A percentile compares a stretch with the other conserved stretches of the same genome.
Conservation (phyloP, 2,113 vertebrate species). For the Callospermophilus lateralis region DNA sequence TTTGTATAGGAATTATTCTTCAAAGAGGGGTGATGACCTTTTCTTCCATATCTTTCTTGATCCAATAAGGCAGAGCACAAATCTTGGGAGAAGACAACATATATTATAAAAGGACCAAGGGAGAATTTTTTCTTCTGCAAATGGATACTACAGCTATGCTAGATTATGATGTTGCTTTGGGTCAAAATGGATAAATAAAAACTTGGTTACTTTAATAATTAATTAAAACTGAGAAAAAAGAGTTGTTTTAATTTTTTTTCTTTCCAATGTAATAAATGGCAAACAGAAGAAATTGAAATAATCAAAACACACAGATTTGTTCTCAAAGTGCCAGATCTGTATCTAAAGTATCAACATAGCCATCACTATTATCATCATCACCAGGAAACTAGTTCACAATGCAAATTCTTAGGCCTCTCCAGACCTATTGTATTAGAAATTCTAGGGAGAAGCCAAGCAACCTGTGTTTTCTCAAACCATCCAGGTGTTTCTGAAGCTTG, state of each 20-base stretch:
- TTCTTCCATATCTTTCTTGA: not conserved
- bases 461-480: not conserved
- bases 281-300: constrained; percentile 4
- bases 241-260: not conserved
- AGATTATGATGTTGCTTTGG: not conserved
- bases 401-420: not conserved
- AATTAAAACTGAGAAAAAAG: not conserved
- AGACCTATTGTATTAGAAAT: not conserved
- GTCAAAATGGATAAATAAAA: not conserved
- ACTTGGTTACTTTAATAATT: not conserved
- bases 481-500: not conserved
- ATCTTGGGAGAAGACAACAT: not conserved
- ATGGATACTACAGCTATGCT: not conserved
- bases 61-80: not conserved
- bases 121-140: not conserved
- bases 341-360: not conserved
- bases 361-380: not conserved
- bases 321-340: not conserved
- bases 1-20: not conserved
- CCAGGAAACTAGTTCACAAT: not conserved
- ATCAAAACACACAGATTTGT: not conserved
- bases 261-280: not conserved
- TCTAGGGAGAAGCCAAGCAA: not conserved
- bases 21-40: not conserved
- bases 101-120: not conserved